Evolutionary conservation across 2,113 vertebrate species (phyloP).

Genomic region (Xenopus laevis): DNA sequence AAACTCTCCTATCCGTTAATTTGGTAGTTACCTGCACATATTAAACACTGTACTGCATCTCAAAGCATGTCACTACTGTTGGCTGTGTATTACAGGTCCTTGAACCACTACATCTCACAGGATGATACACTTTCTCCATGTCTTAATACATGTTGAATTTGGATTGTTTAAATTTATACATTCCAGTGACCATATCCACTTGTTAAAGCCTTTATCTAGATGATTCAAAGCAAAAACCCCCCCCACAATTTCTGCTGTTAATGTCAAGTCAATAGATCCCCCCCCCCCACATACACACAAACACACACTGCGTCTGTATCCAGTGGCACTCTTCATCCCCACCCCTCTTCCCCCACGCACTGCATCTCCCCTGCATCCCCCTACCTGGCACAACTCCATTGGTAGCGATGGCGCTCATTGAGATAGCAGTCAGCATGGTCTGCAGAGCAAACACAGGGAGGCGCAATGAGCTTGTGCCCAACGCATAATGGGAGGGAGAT

Average conservation of each 20-base stretch:
- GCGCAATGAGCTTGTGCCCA: constrained; percentile 42
- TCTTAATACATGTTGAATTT: no score
- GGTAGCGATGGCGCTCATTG: constrained; percentile 97
- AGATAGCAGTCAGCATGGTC: constrained; percentile 99
- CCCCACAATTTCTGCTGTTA: constrained; percentile 20
- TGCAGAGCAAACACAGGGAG: constrained; percentile 58
- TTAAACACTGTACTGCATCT: background rate
- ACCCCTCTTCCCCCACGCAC: constrained; percentile 33
- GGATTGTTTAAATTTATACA: no score
- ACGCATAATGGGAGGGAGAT: constrained; percentile 40
- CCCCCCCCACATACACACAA: background rate
- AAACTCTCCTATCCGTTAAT: no score
- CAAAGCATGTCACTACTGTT: background rate
- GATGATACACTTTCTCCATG: no score
- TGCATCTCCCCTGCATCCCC: constrained; percentile 47
- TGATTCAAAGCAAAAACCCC: background rate
- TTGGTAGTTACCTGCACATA: no score
- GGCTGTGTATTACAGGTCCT: no score
- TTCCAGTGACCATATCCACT: no score
- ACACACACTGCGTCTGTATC: constrained; percentile 40
- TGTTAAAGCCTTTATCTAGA: background rate
- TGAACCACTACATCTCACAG: no score
- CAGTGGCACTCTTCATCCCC: constrained; percentile 21
- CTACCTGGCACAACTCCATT: constrained; percentile 98
- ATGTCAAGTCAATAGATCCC: background rate